These are phyloP conservation scores for Piaya cayana DNA, from an alignment of 2,113 vertebrate genomes.

Conservation along the genomic window DNA sequence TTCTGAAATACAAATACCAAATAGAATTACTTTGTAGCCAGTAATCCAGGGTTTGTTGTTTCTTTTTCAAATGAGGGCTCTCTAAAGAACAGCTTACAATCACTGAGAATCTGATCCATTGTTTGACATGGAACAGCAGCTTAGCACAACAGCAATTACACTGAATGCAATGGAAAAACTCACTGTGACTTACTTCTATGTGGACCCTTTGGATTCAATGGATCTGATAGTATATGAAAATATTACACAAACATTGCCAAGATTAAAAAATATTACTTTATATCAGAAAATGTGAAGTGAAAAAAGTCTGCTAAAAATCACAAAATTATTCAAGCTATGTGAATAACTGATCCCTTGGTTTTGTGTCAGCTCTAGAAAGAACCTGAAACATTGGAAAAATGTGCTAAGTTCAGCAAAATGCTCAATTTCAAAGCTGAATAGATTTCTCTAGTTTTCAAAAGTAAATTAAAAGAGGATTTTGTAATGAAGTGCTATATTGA, in stretches of 20 bases:
- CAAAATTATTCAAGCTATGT: neutral
- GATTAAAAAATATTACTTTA: neutral
- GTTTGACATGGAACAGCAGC: neutral
- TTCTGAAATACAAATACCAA: conserved; percentile 79
- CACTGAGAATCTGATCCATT: neutral
- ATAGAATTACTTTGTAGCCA: neutral
- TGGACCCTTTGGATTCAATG: neutral
- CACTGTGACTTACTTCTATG: neutral
- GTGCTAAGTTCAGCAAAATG: neutral
- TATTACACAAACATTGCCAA: neutral
- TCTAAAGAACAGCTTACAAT: neutral
- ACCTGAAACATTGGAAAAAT: neutral
- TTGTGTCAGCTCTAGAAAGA: neutral
- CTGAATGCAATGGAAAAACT: neutral
- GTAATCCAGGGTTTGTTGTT: neutral
- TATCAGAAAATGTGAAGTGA: neutral
- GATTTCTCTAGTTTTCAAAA: neutral
- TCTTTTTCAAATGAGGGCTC: neutral
- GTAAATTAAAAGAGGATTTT: neutral
- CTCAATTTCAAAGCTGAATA: neutral
- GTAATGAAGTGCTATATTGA: neutral
- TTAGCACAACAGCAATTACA: neutral
- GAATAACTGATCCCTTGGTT: neutral
- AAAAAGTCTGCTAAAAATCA: neutral
- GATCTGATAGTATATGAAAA: neutral